Evolutionary conservation across 2,888 invertebrate species (phyloP).

Genomic region (Andrena minutula): DNA sequence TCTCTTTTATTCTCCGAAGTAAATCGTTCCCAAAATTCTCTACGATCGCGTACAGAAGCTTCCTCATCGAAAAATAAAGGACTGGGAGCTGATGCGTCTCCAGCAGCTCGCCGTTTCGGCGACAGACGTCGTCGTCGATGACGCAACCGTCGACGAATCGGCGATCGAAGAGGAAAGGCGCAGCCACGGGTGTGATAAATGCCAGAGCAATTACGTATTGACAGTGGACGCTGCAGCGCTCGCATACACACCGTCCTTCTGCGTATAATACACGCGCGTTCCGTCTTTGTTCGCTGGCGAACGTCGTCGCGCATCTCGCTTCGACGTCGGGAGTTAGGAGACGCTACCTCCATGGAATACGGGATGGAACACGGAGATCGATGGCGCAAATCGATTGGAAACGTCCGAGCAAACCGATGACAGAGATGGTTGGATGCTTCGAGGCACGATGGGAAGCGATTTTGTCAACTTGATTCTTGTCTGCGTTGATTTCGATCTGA

Average conservation of each 20-base stretch:
- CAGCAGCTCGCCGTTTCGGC: neutral
- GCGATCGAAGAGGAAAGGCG: slow-evolving; percentile 29
- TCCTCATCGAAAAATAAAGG: too few species aligned
- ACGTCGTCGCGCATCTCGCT: slow-evolving; percentile 27
- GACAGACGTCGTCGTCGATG: neutral
- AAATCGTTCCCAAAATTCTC: too few species aligned
- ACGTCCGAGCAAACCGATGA: neutral
- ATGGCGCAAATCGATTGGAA: slow-evolving; percentile 12
- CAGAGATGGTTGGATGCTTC: neutral
- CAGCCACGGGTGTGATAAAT: slow-evolving; percentile 69
- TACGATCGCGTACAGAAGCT: too few species aligned
- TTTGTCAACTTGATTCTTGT: neutral
- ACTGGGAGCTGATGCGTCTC: neutral
- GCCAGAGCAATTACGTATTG: slow-evolving; percentile 78
- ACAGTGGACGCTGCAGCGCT: slow-evolving; percentile 67
- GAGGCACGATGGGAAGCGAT: neutral
- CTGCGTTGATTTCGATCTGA: neutral
- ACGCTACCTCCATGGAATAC: slow-evolving; percentile 33
- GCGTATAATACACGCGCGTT: slow-evolving; percentile 12
- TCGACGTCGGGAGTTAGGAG: slow-evolving; percentile 27
- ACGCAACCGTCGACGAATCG: neutral
- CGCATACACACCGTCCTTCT: slow-evolving; percentile 6
- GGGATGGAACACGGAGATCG: slow-evolving; percentile 23
- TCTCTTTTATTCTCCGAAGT: too few species aligned
- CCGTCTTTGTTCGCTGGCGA: slow-evolving; percentile 33